These are phyloP conservation scores for Phyllotis vaccarum DNA, from an alignment of 2,797 vertebrate genomes.

Conservation along the genomic window DNA sequence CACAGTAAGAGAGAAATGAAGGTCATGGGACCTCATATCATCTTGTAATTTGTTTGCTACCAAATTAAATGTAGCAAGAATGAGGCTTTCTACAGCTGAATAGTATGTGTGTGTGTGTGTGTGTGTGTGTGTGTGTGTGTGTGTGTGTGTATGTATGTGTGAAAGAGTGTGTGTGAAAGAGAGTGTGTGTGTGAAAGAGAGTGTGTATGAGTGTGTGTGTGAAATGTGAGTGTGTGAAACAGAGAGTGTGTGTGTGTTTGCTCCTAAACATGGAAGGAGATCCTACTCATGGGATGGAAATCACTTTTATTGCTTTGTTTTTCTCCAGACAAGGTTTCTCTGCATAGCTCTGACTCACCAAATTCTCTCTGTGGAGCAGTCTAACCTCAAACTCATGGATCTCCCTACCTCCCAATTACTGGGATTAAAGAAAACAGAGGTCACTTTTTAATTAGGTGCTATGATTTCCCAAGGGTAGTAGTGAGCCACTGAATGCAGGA, in stretches of 20 bases:
- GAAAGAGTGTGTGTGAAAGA: too few species aligned
- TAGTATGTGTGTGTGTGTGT: neutral
- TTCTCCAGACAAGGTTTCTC: neutral
- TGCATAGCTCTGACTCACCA: neutral
- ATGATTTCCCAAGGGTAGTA: neutral
- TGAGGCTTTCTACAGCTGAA: neutral
- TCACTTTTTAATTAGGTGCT: neutral
- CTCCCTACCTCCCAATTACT: neutral
- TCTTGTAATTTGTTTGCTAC: conserved; percentile 44
- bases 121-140: neutral
- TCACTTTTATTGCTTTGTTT: neutral
- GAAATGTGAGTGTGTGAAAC: neutral
- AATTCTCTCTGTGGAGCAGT: neutral
- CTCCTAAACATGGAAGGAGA: neutral
- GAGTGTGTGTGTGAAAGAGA: neutral
- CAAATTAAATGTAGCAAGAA: neutral
- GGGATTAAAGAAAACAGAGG: neutral
- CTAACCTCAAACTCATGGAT: neutral
- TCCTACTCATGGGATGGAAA: neutral
- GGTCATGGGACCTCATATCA: neutral
- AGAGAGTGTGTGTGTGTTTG: too few species aligned
- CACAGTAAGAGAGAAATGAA: conserved; percentile 15
- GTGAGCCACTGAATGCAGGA: neutral
- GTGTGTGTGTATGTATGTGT: neutral
- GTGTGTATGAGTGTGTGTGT: too few species aligned